Percentiles rank a stretch among this genome's conserved stretches.
Conservation (phyloP, 2,113 vertebrate genomes). For the Ivindomyrus marchei region DNA sequence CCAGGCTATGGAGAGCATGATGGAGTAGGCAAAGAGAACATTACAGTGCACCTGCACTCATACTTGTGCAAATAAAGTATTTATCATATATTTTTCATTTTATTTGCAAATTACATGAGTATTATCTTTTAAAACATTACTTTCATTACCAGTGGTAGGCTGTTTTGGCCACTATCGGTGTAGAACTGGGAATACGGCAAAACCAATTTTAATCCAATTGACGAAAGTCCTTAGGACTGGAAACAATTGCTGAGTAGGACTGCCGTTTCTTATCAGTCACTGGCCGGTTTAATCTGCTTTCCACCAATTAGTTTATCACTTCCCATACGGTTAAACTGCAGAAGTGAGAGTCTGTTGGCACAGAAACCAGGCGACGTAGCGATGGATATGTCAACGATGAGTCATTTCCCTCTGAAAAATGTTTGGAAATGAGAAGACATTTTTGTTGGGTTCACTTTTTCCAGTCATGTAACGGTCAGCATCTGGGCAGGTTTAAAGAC, state of each 20-base stretch:
- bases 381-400: neutral
- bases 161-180: neutral
- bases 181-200: neutral
- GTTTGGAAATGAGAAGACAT: neutral
- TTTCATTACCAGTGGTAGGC: neutral
- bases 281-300: too few relatives aligned
- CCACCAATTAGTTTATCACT: neutral
- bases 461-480: neutral
- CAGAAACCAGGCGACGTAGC: neutral
- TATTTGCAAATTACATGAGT: neutral
- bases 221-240: neutral
- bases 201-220: neutral
- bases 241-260: neutral
- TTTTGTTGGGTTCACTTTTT: neutral
- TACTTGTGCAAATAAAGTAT: neutral
- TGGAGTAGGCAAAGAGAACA: neutral
- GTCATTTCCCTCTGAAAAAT: neutral
- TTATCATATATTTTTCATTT: neutral
- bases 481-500: neutral
- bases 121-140: neutral
- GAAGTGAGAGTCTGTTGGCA: neutral
- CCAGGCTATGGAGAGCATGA: neutral
- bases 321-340: neutral
- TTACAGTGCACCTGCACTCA: neutral
- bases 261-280: neutral